phyloP scores from a whole-genome alignment of 2,888 invertebrate species.

The Odontomyia ornata region DNA sequence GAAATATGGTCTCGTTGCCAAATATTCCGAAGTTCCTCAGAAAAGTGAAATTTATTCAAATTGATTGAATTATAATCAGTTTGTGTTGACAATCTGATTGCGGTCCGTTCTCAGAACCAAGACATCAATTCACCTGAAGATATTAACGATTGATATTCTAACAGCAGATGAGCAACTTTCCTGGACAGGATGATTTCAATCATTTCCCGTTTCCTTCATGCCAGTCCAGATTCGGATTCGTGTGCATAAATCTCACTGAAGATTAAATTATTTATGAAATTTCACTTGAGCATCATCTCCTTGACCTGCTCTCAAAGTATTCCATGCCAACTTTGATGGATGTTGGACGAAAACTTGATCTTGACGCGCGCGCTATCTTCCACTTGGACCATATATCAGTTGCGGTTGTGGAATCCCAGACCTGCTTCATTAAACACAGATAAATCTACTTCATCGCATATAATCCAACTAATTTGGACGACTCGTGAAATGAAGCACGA shows the following conservation, averaged over 20 bases:
- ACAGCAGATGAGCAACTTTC: too few species aligned
- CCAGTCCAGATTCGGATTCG: too few species aligned
- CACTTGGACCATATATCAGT: background rate
- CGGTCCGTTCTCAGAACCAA: too few species aligned
- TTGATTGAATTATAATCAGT: too few species aligned
- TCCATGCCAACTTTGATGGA: conserved; percentile 20
- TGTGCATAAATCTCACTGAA: background rate
- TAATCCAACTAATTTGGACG: conserved; percentile 22
- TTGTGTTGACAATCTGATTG: too few species aligned
- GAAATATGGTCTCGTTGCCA: too few species aligned
- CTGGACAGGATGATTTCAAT: too few species aligned
- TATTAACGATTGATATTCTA: too few species aligned
- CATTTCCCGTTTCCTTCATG: too few species aligned
- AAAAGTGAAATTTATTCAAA: too few species aligned
- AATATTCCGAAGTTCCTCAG: too few species aligned
- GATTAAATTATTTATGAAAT: conserved; percentile 21
- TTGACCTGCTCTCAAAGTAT: conserved; percentile 5
- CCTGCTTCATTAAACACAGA: background rate
- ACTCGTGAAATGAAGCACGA: background rate
- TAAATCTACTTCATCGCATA: background rate
- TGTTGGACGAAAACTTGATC: background rate
- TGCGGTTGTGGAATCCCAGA: background rate
- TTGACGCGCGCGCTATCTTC: background rate
- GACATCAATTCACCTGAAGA: too few species aligned
- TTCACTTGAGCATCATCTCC: conserved; percentile 13